Evolutionary conservation across 1,140 invertebrate genomes (phyloP).

Genomic region (Lepidurus apus): DNA sequence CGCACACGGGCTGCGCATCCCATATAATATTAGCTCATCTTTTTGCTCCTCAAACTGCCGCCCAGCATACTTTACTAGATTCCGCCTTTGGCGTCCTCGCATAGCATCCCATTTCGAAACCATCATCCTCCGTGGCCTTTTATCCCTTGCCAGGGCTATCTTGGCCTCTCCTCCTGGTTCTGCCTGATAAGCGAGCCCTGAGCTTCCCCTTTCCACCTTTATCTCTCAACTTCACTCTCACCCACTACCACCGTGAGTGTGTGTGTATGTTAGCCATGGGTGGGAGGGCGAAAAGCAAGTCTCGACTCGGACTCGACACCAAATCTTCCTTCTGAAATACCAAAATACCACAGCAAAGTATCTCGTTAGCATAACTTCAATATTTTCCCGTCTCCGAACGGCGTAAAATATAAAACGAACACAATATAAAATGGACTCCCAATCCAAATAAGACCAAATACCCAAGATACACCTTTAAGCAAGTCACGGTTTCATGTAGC

Average conservation of each 20-base stretch:
- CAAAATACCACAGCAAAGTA: too few species aligned
- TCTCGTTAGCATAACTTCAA: too few species aligned
- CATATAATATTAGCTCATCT: slow-evolving; percentile 22
- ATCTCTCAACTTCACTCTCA: slow-evolving; percentile 11
- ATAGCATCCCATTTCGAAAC: slow-evolving; percentile 6
- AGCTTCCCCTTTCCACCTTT: slow-evolving; percentile 10
- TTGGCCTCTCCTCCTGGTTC: slow-evolving; percentile 12
- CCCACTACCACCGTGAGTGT: background rate
- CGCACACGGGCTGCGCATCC: slow-evolving; percentile 10
- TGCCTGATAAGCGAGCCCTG: background rate
- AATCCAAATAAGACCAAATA: too few species aligned
- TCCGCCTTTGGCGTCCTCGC: background rate
- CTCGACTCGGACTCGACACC: background rate
- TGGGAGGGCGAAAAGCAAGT: background rate
- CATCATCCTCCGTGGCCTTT: slow-evolving; percentile 17
- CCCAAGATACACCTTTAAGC: too few species aligned
- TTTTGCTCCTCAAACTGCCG: slow-evolving; percentile 5
- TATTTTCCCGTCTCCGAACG: too few species aligned
- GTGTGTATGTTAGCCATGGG: background rate
- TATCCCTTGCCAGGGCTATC: slow-evolving; percentile 20
- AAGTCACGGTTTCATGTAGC: too few species aligned
- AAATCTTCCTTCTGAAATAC: too few species aligned
- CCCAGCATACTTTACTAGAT: background rate
- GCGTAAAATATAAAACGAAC: too few species aligned
- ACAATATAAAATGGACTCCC: too few species aligned